Conservation (phyloP, 2,113 vertebrate species). For the Ahaetulla prasina region DNA sequence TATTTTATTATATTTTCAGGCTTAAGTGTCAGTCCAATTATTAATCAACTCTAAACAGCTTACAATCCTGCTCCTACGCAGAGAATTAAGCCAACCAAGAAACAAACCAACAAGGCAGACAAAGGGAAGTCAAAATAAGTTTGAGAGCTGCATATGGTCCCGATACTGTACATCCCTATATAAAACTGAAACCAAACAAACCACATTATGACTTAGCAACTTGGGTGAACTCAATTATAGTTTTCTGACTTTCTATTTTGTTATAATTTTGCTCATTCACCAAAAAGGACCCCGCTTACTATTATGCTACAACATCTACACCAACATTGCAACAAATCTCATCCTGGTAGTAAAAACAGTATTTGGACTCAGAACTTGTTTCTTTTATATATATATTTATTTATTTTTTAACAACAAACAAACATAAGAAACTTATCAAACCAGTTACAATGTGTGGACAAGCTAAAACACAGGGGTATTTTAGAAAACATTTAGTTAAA, state of each 20-base stretch:
- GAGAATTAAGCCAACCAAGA: neutral
- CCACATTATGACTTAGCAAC: neutral
- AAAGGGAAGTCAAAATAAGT: neutral
- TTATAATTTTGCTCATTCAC: neutral
- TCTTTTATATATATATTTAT: no score
- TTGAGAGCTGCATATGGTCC: neutral
- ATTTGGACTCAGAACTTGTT: conserved; percentile 15
- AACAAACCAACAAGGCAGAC: neutral
- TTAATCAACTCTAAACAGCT: neutral
- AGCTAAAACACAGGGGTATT: no score
- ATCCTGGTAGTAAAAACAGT: neutral
- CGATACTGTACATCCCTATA: neutral
- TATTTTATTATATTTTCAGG: neutral
- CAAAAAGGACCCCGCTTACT: neutral
- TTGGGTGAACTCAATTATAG: neutral
- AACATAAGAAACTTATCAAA: no score
- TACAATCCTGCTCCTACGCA: neutral
- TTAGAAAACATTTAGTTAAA: no score
- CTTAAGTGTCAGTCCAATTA: neutral
- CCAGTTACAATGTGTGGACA: no score
- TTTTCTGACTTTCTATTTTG: neutral
- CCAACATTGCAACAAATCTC: neutral
- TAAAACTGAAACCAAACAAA: neutral
- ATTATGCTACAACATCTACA: neutral
- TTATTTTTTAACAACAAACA: no score